Evolutionary conservation across 2,113 vertebrate genomes (phyloP), one percentile per base, ranked within the genome.

Genomic region (Callaeas wilsoni): DNA sequence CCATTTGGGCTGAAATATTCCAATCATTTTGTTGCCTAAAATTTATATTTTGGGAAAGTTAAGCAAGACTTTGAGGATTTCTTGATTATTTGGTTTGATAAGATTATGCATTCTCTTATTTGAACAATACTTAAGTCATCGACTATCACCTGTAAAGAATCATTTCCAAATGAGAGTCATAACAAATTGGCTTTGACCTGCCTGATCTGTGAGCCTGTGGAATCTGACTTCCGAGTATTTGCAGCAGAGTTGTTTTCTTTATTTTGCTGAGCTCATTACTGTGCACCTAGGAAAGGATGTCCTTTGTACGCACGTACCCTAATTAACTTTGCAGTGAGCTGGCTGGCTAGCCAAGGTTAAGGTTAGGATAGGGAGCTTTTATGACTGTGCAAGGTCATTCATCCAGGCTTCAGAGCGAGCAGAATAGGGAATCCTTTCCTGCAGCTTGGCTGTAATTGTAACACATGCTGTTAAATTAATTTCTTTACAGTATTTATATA

Each of bases 221-320:
- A 86, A 67, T 80, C 63, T 74, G 56, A 32, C 64, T 95, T 84
- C 14, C 0, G 0, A 55, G 63, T 49, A 68, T 60, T 59, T 91
- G 75, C 33, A 86, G 35, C 42, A 19, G 78, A 41, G 42, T 50
- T 67, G 46, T 78, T 94, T 64, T 73, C 87, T 80, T 88, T 63
- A 5, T 87, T 96, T 86, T 92, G 76, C 90, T 94, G 90, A 88
- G 71, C 64, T 92, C 44, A 14, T 84, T 74, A 4, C 4, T 71
- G 88, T 71, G 64, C 68, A 62, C 52, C 79, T 53, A 53, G 88
- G 85, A 78, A 60, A 62, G 76, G 56, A 59, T 86, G 71, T 78
- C 59, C 71, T 93, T 69, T 41, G 37, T 25, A 20, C 0, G 0
- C 63, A 29, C 0, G 0, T 57, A 18, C 23, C 27, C 62, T 71